Evolutionary conservation across 2,888 invertebrate species (phyloP), one percentile per base, ranked within the genome.

Genomic region (Pseudococcus viburni): DNA sequence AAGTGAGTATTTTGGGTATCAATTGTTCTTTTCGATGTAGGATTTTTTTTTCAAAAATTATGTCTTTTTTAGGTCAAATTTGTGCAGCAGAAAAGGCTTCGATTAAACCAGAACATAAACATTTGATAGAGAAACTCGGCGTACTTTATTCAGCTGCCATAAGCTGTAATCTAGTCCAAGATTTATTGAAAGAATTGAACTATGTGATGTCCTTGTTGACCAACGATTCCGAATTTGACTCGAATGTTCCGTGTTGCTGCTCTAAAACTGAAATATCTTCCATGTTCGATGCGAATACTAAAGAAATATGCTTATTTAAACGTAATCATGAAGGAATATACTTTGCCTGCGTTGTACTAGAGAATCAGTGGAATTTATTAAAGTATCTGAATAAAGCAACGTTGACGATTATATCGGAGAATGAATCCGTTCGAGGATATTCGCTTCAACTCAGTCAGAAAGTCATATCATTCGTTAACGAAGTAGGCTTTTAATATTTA

Each of bases 221-320:
- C 17, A 85, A 64, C n/a, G 42, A 85, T 59, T 51, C 33, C 22
- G 51, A 88, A 33, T 39, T 39, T 3, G 55, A 80, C 19, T 33
- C 48, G 4, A 19, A 39, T 9, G 39, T 19, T 22, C 0, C 64
- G 8, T 73, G 73, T 48, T 55, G 46, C 17, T 83, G 88, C 59
- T 55, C 83, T 8, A 39, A 17, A 17, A 26, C 46, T 46, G 15
- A 83, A 12, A 42, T 83, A 83, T 19, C 46, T 83, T 19, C 7
- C 6, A 88, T 83, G 51, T 83, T 88, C 22, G 9, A 8, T 12
- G 17, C 59, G 39, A 55, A 26, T 73, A 15, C 48, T 39, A 83
- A 55, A 51, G 59, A 88, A 55, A 88, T 88, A 88, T 55, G 88
- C 59, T 55, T 88, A 59, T 88, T 88, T 48, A 88, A 88, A 33